Conservation (phyloP, 2,888 invertebrate genomes). For the Xestobium rufovillosum region DNA sequence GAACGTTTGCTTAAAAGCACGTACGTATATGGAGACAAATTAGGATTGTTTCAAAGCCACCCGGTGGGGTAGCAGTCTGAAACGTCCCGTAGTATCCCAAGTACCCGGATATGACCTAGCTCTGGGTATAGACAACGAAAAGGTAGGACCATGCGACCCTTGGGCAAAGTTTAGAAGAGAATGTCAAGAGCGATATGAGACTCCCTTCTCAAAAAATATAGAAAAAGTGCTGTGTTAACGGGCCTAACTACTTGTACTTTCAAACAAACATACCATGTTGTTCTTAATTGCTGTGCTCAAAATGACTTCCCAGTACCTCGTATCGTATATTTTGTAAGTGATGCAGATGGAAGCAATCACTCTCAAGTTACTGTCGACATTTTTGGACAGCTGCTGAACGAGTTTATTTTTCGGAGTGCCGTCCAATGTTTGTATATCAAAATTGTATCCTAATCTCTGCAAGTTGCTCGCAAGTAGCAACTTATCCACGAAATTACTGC, state of each 20-base stretch:
- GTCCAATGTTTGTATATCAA: conserved; percentile 28
- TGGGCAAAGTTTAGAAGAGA: no score
- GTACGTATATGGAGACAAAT: no score
- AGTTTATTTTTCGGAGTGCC: conserved; percentile 29
- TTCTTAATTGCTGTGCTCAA: conserved; percentile 18
- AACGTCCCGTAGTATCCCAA: no score
- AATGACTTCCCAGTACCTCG: conserved; percentile 24
- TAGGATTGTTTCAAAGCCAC: no score
- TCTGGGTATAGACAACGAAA: no score
- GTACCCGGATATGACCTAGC: no score
- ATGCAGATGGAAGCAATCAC: conserved; percentile 33
- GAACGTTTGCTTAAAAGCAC: no score
- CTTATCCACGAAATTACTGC: conserved; percentile 32
- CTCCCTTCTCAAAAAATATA: no score
- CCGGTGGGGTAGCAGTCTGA: no score
- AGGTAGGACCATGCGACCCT: no score
- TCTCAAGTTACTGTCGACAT: conserved; percentile 27
- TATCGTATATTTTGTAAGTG: conserved; percentile 29
- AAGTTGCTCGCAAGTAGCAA: conserved; percentile 31
- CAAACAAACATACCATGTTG: background rate
- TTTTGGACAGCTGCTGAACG: conserved; percentile 28
- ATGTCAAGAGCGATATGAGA: no score
- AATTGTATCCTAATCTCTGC: conserved; percentile 29
- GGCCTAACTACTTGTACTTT: background rate
- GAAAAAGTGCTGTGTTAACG: no score